Base-by-base conservation (phyloP, 2,888 invertebrate species). In the Rhingia rostrata region DNA sequence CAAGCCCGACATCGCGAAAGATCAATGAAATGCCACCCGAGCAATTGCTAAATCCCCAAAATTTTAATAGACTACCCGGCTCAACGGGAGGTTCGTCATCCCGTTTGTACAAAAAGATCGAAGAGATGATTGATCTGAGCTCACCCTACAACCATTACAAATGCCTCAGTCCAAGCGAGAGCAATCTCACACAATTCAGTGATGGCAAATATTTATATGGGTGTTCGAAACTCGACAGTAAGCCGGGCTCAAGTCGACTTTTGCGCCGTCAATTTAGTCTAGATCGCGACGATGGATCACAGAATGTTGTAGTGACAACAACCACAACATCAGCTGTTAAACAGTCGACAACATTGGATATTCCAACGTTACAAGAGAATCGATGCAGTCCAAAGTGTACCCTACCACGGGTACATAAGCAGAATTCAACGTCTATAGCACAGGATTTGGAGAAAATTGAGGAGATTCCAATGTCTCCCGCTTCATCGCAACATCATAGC, bases 71-170 rank as follows among this genome's bases (percentile, higher is more conserved):
- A 5, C 80, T 91, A 74, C 90, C 90, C 10, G 88, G 87, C 69
- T 90, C 91, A 0, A 87, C 91, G 4, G 90, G 90, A 4, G 90
- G 91, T 5, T 92, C 92, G 4, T 91, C 91, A 0, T 90, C 91
- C 0, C 88, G 91, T 0, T 86, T 92, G 0, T 92, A 92, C 69
- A 92, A 92, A 86, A 91, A 90, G 86, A 90, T 92, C 60, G 92
- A 92, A 86, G 91, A 92, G 85, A 91, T 92, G 89, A 91, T 92
- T 87, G 95, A 95, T 88, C 92, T 95, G 56, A 95, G 95, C 89
- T 94, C 94, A 0, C 95, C 95, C 3, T 96, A 95, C 90, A 94
- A 95, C 88, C 95, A 95, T 87, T 96, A 95, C 91, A 94, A 95
- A 90, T 95, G 94, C 89, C 92, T 94, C 30, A 94, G 94, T 88